Evolutionary conservation across 1,140 invertebrate species (phyloP).

Genomic region (Gryllus bimaculatus): DNA sequence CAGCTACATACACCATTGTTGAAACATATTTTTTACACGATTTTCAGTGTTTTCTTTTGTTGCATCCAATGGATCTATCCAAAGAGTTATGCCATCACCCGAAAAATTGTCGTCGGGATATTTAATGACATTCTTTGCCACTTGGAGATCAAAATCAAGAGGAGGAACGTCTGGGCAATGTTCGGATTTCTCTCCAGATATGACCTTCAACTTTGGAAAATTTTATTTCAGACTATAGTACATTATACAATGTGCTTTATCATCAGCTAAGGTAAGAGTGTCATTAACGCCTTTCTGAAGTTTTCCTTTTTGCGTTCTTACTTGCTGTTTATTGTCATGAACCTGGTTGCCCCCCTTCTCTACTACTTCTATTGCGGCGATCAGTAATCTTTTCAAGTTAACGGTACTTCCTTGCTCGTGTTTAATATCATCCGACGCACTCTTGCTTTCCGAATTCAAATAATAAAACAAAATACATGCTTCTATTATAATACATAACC

Average conservation of each 20-base stretch:
- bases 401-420: conserved; percentile 39
- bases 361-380: conserved; percentile 66
- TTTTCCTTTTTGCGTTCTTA: conserved; percentile 72
- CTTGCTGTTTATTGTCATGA: conserved; percentile 46
- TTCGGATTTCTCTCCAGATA: conserved; percentile 65
- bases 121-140: conserved; percentile 39
- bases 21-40: conserved; percentile 85
- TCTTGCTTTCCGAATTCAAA: conserved; percentile 26
- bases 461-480: conserved; percentile 46
- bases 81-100: conserved; percentile 60
- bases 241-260: conserved; percentile 82
- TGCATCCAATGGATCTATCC: conserved; percentile 96
- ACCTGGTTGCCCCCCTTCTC: conserved; percentile 70
- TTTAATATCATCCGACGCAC: conserved; percentile 16
- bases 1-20: conserved; percentile 95
- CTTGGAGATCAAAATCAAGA: conserved; percentile 26
- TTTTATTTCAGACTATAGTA: conserved; percentile 60
- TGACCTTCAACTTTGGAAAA: conserved; percentile 61
- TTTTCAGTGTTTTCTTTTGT: conserved; percentile 97
- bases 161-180: conserved; percentile 21
- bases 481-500: conserved; percentile 40
- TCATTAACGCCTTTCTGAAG: conserved; percentile 84
- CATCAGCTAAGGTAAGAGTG: conserved; percentile 79
- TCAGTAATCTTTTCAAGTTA: conserved; percentile 65
- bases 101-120: conserved; percentile 44